Conservation (phyloP, 2,797 vertebrate species). For the Lepilemur ruficaudatus region DNA sequence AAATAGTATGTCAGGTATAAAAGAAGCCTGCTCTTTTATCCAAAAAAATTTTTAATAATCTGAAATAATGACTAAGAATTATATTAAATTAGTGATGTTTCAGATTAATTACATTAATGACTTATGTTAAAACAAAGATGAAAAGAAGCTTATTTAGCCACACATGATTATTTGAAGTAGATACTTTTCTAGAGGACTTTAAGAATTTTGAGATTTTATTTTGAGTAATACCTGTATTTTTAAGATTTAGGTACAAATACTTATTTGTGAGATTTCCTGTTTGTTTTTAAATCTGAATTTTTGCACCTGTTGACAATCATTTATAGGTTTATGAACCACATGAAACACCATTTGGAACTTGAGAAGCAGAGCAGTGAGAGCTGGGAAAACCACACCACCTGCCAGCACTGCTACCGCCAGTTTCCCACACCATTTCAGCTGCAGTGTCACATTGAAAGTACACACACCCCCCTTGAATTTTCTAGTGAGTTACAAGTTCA, state of each 20-base stretch:
- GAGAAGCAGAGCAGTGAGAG: conserved; percentile 99
- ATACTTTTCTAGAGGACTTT: conserved; percentile 1
- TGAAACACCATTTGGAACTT: conserved; percentile 99
- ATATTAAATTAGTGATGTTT: conserved; percentile 33
- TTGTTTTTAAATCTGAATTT: conserved; percentile 49
- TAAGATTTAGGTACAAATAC: not conserved
- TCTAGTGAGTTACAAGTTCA: conserved; percentile 88
- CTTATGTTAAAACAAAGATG: conserved; percentile 45
- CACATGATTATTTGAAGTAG: conserved; percentile 5
- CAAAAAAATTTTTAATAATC: conserved; percentile 8
- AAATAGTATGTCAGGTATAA: not conserved
- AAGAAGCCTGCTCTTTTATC: conserved; percentile 27
- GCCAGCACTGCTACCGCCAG: conserved; percentile 98
- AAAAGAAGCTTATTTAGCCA: not conserved
- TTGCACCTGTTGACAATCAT: conserved; percentile 66
- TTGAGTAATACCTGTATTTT: conserved; percentile 34
- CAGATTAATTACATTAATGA: conserved; percentile 18
- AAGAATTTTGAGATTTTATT: conserved; percentile 8
- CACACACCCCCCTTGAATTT: conserved; percentile 95
- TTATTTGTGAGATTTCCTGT: not conserved
- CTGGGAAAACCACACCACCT: conserved; percentile 99
- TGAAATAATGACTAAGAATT: not conserved
- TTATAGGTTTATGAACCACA: conserved; percentile 99
- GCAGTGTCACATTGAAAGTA: conserved; percentile 99
- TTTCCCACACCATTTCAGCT: conserved; percentile 98